Evolutionary conservation across 2,888 invertebrate species (phyloP).

Genomic region (Eustalomyia histrio): DNA sequence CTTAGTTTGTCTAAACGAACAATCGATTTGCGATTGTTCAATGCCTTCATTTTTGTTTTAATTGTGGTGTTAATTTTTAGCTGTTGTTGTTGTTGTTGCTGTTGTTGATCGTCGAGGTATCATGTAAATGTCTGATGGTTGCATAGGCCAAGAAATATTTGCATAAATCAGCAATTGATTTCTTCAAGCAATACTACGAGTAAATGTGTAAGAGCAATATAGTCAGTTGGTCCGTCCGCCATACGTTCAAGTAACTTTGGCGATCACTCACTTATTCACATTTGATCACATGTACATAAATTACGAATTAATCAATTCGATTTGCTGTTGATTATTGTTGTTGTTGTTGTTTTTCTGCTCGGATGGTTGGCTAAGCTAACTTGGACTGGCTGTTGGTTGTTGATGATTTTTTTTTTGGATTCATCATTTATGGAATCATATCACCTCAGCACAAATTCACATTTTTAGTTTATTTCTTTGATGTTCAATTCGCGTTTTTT

Average conservation of each 20-base stretch:
- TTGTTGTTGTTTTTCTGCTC: slow-evolving; percentile 22
- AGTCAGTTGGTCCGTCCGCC: not conserved
- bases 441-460: slow-evolving; percentile 45
- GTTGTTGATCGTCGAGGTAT: slow-evolving; percentile 35
- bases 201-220: slow-evolving; percentile 19
- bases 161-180: slow-evolving; percentile 65
- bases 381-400: slow-evolving; percentile 21
- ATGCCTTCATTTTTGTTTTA: slow-evolving; percentile 36
- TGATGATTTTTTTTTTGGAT: slow-evolving; percentile 31
- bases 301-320: slow-evolving; percentile 46
- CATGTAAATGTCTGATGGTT: slow-evolving; percentile 64
- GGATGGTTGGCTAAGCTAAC: slow-evolving; percentile 41
- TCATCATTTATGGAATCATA: slow-evolving; percentile 57
- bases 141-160: slow-evolving; percentile 63
- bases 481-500: slow-evolving; percentile 30
- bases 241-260: slow-evolving; percentile 38
- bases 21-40: slow-evolving; percentile 48
- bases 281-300: slow-evolving; percentile 61
- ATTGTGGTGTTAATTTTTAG: slow-evolving; percentile 14
- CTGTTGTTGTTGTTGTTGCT: slow-evolving; percentile 1
- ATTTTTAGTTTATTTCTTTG: slow-evolving; percentile 7
- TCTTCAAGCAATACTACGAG: slow-evolving; percentile 26
- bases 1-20: slow-evolving; percentile 11
- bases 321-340: not conserved
- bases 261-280: slow-evolving; percentile 55